phyloP scores from a whole-genome alignment of 1,140 invertebrate species.

The Pogonus chalceus region DNA sequence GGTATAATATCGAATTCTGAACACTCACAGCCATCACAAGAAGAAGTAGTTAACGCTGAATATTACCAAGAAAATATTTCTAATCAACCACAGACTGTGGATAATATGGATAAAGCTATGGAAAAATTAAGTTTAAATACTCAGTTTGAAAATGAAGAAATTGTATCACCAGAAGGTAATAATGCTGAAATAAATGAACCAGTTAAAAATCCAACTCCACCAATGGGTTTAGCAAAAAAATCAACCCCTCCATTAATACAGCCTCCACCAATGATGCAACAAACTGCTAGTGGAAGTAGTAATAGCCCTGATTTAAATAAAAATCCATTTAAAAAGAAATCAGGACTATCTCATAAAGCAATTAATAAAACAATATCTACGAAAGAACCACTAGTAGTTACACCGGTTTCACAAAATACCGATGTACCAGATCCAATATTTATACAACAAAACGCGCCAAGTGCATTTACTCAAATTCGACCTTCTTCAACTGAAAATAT shows the following conservation, averaged over 20 bases:
- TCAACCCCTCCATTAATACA: slow-evolving; percentile 17
- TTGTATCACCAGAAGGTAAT: slow-evolving; percentile 15
- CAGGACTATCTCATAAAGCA: slow-evolving; percentile 32
- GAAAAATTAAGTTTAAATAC: not conserved
- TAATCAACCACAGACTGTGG: not conserved
- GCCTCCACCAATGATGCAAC: slow-evolving; percentile 15
- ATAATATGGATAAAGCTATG: not conserved
- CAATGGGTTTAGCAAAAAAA: slow-evolving; percentile 19
- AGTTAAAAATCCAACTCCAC: slow-evolving; percentile 15
- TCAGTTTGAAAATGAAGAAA: slow-evolving; percentile 28
- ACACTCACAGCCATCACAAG: not conserved
- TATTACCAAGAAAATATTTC: not conserved
- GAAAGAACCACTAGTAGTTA: slow-evolving; percentile 14
- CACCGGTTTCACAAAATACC: slow-evolving; percentile 14
- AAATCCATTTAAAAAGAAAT: slow-evolving; percentile 35
- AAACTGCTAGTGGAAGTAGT: slow-evolving; percentile 9
- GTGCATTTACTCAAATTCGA: not conserved
- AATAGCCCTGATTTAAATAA: slow-evolving; percentile 22
- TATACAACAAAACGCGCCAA: slow-evolving; percentile 12
- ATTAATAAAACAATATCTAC: slow-evolving; percentile 24
- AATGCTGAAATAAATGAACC: slow-evolving; percentile 1
- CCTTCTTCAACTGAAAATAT: not conserved
- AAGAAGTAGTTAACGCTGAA: not conserved
- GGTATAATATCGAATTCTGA: too few relatives aligned
- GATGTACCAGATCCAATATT: slow-evolving; percentile 19